These are phyloP conservation scores for Knipowitschia caucasica DNA, from an alignment of 2,797 vertebrate genomes.

Conservation along the genomic window DNA sequence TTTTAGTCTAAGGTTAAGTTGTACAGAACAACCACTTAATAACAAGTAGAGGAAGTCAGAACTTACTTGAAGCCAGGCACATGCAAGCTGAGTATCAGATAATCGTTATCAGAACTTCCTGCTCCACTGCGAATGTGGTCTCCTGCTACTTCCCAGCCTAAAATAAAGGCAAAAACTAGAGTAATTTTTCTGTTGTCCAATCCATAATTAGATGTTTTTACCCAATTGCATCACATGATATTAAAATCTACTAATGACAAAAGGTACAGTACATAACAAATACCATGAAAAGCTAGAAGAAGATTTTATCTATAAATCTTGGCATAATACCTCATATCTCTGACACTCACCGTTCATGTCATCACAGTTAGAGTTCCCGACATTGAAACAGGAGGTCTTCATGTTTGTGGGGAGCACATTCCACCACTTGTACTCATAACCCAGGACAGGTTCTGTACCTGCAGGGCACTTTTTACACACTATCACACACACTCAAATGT, in stretches of 20 bases:
- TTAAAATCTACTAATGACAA: too few relatives aligned
- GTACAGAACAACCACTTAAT: too few relatives aligned
- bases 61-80: conserved; percentile 94
- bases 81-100: conserved; percentile 91
- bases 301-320: too few relatives aligned
- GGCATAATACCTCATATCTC: background rate
- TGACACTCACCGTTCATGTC: conserved; percentile 89
- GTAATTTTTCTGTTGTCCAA: background rate
- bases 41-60: background rate
- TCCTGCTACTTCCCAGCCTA: conserved; percentile 96
- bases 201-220: background rate
- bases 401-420: conserved; percentile 92
- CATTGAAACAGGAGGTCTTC: conserved; percentile 97
- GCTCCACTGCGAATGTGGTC: conserved; percentile 90
- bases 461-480: conserved; percentile 88
- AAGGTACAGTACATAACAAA: too few relatives aligned
- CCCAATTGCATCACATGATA: too few relatives aligned
- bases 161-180: conserved; percentile 6
- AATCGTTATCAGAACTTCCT: conserved; percentile 93
- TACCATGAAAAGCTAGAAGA: too few relatives aligned
- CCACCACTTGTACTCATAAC: conserved; percentile 98
- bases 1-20: background rate
- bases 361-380: conserved; percentile 94
- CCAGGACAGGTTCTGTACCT: conserved; percentile 89
- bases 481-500: conserved; percentile 46